Conservation (phyloP, 2,888 invertebrate species). For the Caenorhabditis panamensis region DNA sequence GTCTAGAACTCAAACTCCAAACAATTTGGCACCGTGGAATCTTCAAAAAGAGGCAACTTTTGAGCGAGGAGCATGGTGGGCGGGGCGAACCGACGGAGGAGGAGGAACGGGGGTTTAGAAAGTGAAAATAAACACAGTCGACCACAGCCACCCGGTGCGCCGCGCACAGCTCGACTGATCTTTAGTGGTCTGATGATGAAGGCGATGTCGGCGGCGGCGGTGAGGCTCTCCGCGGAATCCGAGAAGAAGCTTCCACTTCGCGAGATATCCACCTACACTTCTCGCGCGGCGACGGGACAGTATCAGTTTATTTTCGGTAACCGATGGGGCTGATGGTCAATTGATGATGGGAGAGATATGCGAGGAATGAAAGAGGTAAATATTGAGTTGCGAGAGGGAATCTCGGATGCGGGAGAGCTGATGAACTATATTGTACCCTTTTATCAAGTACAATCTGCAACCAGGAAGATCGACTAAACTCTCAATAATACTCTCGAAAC, state of each 20-base stretch:
- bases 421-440: conserved; percentile 3
- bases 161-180: conserved; percentile 38
- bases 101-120: conserved; percentile 55
- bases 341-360: conserved; percentile 38
- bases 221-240: conserved; percentile 19
- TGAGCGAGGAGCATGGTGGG: conserved; percentile 9
- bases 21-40: conserved; percentile 45
- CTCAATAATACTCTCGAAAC: no score
- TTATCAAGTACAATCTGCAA: neutral
- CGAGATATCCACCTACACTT: conserved; percentile 29
- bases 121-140: conserved; percentile 59
- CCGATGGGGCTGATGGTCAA: conserved; percentile 34
- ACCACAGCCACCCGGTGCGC: conserved; percentile 32
- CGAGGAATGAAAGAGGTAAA: conserved; percentile 40
- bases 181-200: conserved; percentile 59
- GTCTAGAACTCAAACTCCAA: conserved; percentile 8
- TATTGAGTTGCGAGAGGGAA: conserved; percentile 41
- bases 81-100: conserved; percentile 33
- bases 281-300: conserved; percentile 1
- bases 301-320: conserved; percentile 53
- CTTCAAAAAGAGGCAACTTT: conserved; percentile 50
- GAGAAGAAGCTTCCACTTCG: conserved; percentile 11
- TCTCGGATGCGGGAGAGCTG: conserved; percentile 28
- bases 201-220: conserved; percentile 20
- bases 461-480: neutral